A percentile compares a stretch with the other conserved stretches of the same genome.
Conservation (phyloP, 2,888 invertebrate genomes). For the Mellilla xanthometata region DNA sequence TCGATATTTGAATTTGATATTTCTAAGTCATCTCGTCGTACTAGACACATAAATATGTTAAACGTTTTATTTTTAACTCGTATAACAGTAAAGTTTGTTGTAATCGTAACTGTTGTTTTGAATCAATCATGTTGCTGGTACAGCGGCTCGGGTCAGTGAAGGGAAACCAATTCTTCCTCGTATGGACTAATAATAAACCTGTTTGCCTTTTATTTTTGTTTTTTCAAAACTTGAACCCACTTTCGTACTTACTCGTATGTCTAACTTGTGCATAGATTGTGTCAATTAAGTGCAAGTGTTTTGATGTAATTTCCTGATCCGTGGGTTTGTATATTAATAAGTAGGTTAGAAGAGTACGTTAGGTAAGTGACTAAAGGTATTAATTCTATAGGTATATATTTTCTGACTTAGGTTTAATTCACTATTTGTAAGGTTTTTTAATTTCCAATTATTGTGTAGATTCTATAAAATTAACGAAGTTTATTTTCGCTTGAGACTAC, state of each 20-base stretch:
- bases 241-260: neutral
- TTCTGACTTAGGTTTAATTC: too few species aligned
- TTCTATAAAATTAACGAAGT: too few species aligned
- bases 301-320: neutral
- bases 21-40: too few species aligned
- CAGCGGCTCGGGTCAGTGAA: constrained; percentile 22
- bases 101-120: constrained; percentile 14
- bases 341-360: neutral
- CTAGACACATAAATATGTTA: too few species aligned
- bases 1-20: too few species aligned
- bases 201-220: constrained; percentile 8
- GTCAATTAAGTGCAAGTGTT: constrained; percentile 1
- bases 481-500: too few species aligned
- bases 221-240: constrained; percentile 6
- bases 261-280: constrained; percentile 1
- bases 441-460: too few species aligned
- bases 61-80: neutral
- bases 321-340: neutral
- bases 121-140: constrained; percentile 28
- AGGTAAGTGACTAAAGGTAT: too few species aligned
- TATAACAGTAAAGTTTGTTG: neutral
- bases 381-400: too few species aligned
- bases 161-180: constrained; percentile 20
- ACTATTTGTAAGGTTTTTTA: too few species aligned
- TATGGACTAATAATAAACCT: constrained; percentile 16